Evolutionary conservation across 2,888 invertebrate species (phyloP).

Genomic region (Morpho deidamia): DNA sequence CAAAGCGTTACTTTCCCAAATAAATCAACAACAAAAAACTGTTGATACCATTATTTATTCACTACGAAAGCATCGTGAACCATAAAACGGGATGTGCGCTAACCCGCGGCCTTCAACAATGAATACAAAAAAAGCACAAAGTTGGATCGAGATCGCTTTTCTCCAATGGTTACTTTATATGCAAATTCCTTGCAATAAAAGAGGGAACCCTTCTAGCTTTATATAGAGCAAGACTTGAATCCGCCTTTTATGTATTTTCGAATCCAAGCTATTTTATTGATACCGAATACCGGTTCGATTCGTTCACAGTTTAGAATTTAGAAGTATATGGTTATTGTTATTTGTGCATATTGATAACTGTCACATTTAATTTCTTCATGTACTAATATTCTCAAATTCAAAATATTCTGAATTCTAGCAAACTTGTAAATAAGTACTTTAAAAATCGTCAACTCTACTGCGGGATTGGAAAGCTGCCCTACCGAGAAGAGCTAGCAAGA

Average conservation of each 20-base stretch:
- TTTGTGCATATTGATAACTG: background rate
- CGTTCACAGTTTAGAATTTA: slow-evolving; percentile 51
- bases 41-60: slow-evolving; percentile 69
- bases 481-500: too few relatives aligned
- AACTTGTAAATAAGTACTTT: too few relatives aligned
- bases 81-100: slow-evolving; percentile 62
- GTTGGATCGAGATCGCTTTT: slow-evolving; percentile 72
- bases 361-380: background rate
- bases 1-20: slow-evolving; percentile 45
- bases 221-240: slow-evolving; percentile 69
- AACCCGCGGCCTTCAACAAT: slow-evolving; percentile 67
- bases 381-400: background rate
- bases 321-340: background rate
- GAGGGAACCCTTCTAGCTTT: slow-evolving; percentile 73
- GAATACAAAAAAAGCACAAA: slow-evolving; percentile 69
- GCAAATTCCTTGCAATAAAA: slow-evolving; percentile 76
- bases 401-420: too few relatives aligned
- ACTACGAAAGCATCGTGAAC: slow-evolving; percentile 63
- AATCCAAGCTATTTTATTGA: slow-evolving; percentile 74
- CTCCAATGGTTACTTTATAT: slow-evolving; percentile 79
- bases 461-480: too few relatives aligned
- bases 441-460: too few relatives aligned
- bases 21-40: slow-evolving; percentile 57
- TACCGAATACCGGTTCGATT: slow-evolving; percentile 70
- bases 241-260: slow-evolving; percentile 75